Conservation (phyloP, 2,888 invertebrate species). For the Yponomeuta malinellus region DNA sequence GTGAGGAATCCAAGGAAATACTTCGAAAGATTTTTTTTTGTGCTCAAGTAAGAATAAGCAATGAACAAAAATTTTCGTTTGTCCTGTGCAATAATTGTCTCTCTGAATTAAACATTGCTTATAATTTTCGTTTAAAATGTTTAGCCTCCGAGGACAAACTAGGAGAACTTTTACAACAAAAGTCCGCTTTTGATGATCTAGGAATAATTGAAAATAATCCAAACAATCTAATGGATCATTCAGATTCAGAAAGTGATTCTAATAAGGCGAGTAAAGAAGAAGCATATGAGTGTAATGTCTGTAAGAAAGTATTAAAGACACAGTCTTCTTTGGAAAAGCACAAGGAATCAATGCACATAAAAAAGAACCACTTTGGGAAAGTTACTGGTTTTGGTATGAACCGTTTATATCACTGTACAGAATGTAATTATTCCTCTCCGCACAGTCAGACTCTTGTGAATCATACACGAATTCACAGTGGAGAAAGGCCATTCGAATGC, state of each 20-base stretch:
- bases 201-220: conserved; percentile 10
- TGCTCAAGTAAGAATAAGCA: conserved; percentile 44
- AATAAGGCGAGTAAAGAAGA: conserved; percentile 3
- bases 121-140: conserved; percentile 52
- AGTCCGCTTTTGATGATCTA: not conserved
- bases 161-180: conserved; percentile 24
- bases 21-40: conserved; percentile 44
- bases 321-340: conserved; percentile 49
- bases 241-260: not conserved
- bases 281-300: conserved; percentile 37
- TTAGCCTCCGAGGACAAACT: conserved; percentile 44
- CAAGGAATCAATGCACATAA: conserved; percentile 53
- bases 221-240: conserved; percentile 16
- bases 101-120: conserved; percentile 41
- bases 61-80: conserved; percentile 39
- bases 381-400: conserved; percentile 55
- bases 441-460: conserved; percentile 66
- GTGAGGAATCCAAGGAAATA: conserved; percentile 35
- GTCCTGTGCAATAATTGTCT: conserved; percentile 47
- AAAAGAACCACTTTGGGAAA: conserved; percentile 48
- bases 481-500: conserved; percentile 60
- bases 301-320: conserved; percentile 50
- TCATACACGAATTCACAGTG: conserved; percentile 63
- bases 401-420: conserved; percentile 58
- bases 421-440: conserved; percentile 58